phyloP scores from a whole-genome alignment of 2,113 vertebrate genomes.

The Macroglossus sobrinus region DNA sequence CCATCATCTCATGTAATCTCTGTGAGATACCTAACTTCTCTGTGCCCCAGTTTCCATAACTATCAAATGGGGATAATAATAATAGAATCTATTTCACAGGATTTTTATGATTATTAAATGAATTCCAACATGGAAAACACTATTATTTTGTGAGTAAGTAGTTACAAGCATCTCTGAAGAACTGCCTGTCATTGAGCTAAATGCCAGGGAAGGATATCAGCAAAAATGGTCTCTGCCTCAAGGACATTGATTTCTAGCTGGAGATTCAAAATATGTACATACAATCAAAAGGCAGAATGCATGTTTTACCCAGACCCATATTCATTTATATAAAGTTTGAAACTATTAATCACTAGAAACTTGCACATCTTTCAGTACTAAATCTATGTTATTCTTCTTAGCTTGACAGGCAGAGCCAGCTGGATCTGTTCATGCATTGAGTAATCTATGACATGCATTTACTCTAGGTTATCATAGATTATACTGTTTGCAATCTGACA shows the following conservation, averaged over 20 bases:
- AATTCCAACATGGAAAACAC: neutral
- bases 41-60: neutral
- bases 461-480: neutral
- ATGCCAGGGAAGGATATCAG: neutral
- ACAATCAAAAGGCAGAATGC: too few species aligned
- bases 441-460: neutral
- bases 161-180: neutral
- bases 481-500: neutral
- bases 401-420: neutral
- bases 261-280: neutral
- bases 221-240: neutral
- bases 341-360: slow-evolving; percentile 14
- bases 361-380: neutral
- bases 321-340: neutral
- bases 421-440: neutral
- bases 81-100: neutral
- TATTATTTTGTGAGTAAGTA: neutral
- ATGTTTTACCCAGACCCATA: neutral
- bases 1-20: neutral
- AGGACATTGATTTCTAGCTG: neutral
- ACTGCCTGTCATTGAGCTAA: neutral
- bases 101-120: neutral
- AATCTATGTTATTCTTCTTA: neutral
- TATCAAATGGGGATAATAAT: neutral
- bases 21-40: neutral